Percentiles rank a stretch among this genome's conserved stretches.
These are phyloP conservation scores for Plebejus anna DNA, from an alignment of 2,888 invertebrate genomes.

Conservation along the genomic window DNA sequence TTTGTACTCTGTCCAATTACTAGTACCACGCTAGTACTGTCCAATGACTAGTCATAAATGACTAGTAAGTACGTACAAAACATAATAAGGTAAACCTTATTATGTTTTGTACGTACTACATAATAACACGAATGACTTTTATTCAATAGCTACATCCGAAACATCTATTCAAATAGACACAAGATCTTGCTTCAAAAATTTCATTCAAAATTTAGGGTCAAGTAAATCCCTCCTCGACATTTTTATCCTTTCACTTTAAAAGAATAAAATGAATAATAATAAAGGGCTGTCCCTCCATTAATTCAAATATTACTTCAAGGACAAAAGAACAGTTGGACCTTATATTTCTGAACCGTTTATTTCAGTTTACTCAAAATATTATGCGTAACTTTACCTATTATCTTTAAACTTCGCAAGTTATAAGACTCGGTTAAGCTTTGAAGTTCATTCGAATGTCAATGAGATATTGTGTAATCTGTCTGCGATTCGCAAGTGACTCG, in stretches of 20 bases:
- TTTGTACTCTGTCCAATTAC: no score
- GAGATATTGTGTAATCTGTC: not conserved
- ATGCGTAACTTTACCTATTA: not conserved
- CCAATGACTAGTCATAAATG: no score
- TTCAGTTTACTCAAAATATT: slow-evolving; percentile 16
- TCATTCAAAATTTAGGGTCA: not conserved
- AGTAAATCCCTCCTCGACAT: not conserved
- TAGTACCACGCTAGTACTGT: no score
- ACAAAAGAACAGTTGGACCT: slow-evolving; percentile 12
- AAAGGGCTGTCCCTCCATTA: slow-evolving; percentile 1
- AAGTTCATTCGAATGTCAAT: not conserved
- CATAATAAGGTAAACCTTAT: no score
- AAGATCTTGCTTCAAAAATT: not conserved
- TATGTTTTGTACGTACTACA: no score
- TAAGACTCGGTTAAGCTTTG: slow-evolving; percentile 1
- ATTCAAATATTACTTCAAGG: slow-evolving; percentile 16
- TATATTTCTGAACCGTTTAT: slow-evolving; percentile 9
- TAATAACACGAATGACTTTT: no score
- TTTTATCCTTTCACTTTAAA: not conserved
- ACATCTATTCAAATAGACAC: no score
- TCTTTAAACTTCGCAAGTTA: slow-evolving; percentile 7
- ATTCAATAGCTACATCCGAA: no score
- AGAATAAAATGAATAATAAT: slow-evolving; percentile 11
- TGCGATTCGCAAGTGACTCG: not conserved
- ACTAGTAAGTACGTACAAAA: no score